Percentiles rank a stretch among this genome's conserved stretches.
Conservation (phyloP, 2,113 vertebrate species). For the Chamaea fasciata region DNA sequence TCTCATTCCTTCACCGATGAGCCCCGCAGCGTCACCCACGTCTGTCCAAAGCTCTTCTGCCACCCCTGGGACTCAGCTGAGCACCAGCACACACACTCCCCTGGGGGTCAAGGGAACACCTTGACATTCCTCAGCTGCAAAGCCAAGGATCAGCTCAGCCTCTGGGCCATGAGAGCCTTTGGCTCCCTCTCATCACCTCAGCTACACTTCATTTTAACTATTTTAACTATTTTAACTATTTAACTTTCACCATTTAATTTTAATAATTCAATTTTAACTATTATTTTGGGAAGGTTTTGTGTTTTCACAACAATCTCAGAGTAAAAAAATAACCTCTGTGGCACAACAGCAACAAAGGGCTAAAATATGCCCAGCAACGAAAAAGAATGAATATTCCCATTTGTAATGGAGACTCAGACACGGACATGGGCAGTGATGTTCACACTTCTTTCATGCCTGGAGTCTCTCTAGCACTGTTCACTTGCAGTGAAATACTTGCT, state of each 20-base stretch:
- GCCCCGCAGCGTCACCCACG: not conserved
- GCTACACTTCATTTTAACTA: too few relatives aligned
- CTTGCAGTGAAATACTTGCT: not conserved
- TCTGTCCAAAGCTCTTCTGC: not conserved
- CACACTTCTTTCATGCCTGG: not conserved
- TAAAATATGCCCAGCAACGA: not conserved
- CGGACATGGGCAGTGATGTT: not conserved
- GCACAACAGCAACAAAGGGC: not conserved
- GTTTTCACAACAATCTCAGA: not conserved
- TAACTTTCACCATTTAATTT: too few relatives aligned
- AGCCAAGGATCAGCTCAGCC: not conserved
- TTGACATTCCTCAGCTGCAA: not conserved
- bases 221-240: too few relatives aligned
- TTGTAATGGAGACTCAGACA: not conserved
- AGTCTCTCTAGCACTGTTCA: not conserved
- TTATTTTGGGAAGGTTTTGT: not conserved
- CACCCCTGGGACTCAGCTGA: not conserved
- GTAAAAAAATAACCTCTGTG: not conserved
- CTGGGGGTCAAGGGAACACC: not conserved
- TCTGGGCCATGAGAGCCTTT: not conserved
- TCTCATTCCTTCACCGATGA: not conserved
- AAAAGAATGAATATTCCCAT: not conserved
- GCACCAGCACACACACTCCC: not conserved
- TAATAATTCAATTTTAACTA: not conserved
- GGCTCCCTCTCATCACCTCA: not conserved